Base-by-base conservation (phyloP, 2,113 vertebrate species). In the Hylia prasina region DNA sequence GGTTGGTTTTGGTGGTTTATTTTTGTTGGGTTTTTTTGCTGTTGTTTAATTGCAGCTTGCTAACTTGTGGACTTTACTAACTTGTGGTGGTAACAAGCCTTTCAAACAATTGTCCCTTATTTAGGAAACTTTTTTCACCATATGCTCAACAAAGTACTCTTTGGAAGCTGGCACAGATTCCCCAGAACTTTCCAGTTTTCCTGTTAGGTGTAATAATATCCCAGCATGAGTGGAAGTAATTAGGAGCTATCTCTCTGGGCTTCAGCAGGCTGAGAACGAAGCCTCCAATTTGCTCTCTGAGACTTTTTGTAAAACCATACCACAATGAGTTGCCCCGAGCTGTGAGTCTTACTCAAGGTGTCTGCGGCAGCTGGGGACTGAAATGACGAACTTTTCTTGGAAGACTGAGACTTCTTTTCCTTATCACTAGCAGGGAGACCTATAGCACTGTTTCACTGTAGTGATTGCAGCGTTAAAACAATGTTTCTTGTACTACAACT, bases 21-120 rank as follows among this genome's bases (percentile, higher is more conserved):
- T 73, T 4, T 58, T 57, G 1, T 3, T 16, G 9, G 25, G 30
- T 18, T 1, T 3, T 30, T 25, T 2, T 33, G 31, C 1, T 7
- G 50, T n/a, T 63, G 58, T 28, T 17, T 11, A 73, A 45, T 14
- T 44, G 15, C 64, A 78, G 8, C 18, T 68, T 75, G 28, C 28
- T 57, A n/a, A 45, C 30, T 81, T 84, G 13, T 33, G 7, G 44
- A 28, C 15, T 72, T 72, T 7, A 28, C 6, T 69, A 37, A 65
- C 15, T 53, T 64, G 13, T 20, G 12, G 20, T 44, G 7, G 53
- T 28, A 79, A 57, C 24, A 51, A 83, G 13, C 6, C 76, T 80
- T 69, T 27, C 19, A 57, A 75, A 48, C 10, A 81, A 14, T 12
- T 64, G 24, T n/a, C 48, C 33, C 54, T 82, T 21, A 50, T 4